phyloP scores from a whole-genome alignment of 2,797 vertebrate genomes.

The Ctenosaura bakeri region DNA sequence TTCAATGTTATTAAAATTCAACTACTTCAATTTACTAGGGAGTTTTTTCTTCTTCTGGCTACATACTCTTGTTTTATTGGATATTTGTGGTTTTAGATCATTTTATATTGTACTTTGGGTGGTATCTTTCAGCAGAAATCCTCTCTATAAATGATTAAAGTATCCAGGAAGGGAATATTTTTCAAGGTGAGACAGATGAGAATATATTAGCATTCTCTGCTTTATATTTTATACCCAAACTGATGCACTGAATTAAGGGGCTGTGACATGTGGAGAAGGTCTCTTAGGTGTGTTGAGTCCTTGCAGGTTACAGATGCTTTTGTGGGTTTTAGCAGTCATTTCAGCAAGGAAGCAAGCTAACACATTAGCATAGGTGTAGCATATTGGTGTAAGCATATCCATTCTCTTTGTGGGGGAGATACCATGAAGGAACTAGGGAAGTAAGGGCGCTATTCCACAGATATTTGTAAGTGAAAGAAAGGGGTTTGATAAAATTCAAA shows the following conservation, averaged over 20 bases:
- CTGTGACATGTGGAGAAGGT: neutral
- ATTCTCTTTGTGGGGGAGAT: neutral
- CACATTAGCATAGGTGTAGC: neutral
- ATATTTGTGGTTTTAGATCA: neutral
- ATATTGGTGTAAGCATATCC: neutral
- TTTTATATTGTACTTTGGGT: neutral
- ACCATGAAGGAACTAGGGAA: neutral
- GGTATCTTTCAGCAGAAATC: neutral
- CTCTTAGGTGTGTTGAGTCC: neutral
- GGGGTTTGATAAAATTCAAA: neutral
- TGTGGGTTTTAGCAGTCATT: neutral
- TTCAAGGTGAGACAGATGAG: fast-evolving
- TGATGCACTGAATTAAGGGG: neutral
- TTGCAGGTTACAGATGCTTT: neutral
- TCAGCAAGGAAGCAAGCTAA: neutral
- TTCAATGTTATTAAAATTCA: neutral
- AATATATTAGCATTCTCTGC: neutral
- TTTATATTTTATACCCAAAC: neutral
- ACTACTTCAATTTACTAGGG: neutral
- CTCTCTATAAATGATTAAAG: slow-evolving; percentile 5
- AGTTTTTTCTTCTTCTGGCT: neutral
- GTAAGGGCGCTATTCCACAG: neutral
- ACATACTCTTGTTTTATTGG: neutral
- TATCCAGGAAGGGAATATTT: slow-evolving; percentile 22
- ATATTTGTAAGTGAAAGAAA: neutral